Evolutionary conservation across 2,888 invertebrate genomes (phyloP), one percentile per base, ranked within the genome.

Genomic region (Blomia tropicalis): DNA sequence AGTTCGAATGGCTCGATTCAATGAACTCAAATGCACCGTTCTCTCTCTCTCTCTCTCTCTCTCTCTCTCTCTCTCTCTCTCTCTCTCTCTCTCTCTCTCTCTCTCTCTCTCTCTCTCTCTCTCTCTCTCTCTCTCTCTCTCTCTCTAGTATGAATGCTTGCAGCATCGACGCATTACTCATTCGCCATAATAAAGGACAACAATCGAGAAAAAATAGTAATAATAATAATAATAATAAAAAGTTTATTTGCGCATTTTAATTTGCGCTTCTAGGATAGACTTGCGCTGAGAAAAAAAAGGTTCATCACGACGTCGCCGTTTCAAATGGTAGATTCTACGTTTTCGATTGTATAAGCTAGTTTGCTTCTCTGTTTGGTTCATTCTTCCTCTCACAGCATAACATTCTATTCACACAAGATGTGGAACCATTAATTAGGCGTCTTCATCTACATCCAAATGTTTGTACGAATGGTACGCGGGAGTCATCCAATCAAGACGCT

Each of bases 171-270:
- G n/a, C 14, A n/a, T n/a, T n/a, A n/a, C n/a, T n/a, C n/a, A n/a
- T n/a, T n/a, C n/a, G n/a, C n/a, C n/a, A n/a, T n/a, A n/a, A n/a
- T n/a, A n/a, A n/a, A n/a, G n/a, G n/a, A n/a, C n/a, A n/a, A n/a
- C n/a, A n/a, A n/a, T n/a, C n/a, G n/a, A n/a, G n/a, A n/a, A n/a
- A n/a, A n/a, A n/a, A n/a, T n/a, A n/a, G n/a, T n/a, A n/a, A n/a
- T n/a, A n/a, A n/a, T n/a, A n/a, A n/a, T n/a, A n/a, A n/a, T n/a
- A n/a, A 56, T 56, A 1, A 56, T 56, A 29, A 2, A 56, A 47
- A 56, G 30, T 56, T 56, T 56, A 3, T 56, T 56, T 56, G 56
- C 56, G 56, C 56, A 56, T 56, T 56, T 56, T 56, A 56, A 56
- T 56, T 56, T 56, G 29, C 56, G 29, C 31, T 56, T 56, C 7